Conservation (phyloP, 2,797 vertebrate genomes). For the Pteropus rufus region DNA sequence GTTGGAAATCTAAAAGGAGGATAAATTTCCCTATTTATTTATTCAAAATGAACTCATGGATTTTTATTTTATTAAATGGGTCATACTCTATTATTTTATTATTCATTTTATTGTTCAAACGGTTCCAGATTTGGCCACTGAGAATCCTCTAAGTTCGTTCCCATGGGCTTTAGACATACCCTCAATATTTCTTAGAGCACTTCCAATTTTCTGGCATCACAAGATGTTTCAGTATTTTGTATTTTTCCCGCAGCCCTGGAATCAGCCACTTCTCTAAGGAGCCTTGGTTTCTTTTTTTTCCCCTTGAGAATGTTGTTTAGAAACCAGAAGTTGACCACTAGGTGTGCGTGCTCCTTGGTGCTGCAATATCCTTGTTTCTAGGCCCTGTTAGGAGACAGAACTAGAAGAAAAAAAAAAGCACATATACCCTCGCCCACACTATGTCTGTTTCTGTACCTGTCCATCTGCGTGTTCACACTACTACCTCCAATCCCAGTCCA, state of each 20-base stretch:
- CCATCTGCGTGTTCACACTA: neutral
- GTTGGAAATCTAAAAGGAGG: neutral
- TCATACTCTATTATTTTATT: neutral
- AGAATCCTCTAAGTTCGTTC: neutral
- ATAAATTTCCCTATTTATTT: neutral
- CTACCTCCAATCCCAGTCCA: neutral
- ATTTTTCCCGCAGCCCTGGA: neutral
- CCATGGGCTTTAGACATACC: neutral
- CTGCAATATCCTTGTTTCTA: neutral
- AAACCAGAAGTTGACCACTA: neutral
- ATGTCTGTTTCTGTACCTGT: neutral
- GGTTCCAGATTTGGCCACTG: neutral
- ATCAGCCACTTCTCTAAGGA: neutral
- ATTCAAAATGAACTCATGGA: neutral
- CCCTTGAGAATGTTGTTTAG: neutral
- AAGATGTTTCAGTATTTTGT: neutral
- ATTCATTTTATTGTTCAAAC: neutral
- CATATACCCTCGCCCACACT: neutral
- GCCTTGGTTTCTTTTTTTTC: neutral
- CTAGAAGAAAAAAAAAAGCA: neutral
- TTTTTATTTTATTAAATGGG: neutral
- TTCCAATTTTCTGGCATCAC: neutral
- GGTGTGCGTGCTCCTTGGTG: neutral
- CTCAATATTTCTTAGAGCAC: neutral
- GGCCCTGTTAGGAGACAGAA: neutral